Conservation (phyloP, 2,113 vertebrate genomes). For the Naja naja region DNA sequence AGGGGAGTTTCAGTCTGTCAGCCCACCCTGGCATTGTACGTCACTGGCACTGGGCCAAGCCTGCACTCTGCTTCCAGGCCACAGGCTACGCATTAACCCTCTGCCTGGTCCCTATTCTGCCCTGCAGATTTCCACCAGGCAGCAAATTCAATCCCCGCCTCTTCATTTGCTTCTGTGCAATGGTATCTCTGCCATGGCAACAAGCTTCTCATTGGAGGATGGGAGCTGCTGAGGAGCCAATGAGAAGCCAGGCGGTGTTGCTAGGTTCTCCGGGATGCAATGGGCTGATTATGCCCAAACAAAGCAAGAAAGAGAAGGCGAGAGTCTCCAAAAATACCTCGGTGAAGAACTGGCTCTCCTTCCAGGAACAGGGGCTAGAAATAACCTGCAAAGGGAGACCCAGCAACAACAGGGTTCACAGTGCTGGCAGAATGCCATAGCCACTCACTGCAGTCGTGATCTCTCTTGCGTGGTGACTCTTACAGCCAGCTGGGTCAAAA, state of each 20-base stretch:
- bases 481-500: slow-evolving; percentile 29
- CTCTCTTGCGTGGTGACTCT: slow-evolving; percentile 17
- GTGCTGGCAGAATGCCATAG: slow-evolving; percentile 17
- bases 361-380: slow-evolving; percentile 69
- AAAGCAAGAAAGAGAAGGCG: slow-evolving; percentile 70
- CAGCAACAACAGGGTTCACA: slow-evolving; percentile 28
- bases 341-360: slow-evolving; percentile 47
- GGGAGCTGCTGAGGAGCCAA: slow-evolving; percentile 74
- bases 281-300: slow-evolving; percentile 81
- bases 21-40: slow-evolving; percentile 19
- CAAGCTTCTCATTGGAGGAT: slow-evolving; percentile 82
- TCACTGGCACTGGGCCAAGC: slow-evolving; percentile 24
- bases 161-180: slow-evolving; percentile 63
- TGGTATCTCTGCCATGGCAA: slow-evolving; percentile 87
- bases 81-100: slow-evolving; percentile 29
- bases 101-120: slow-evolving; percentile 19
- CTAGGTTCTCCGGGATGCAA: slow-evolving; percentile 90
- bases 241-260: slow-evolving; percentile 86
- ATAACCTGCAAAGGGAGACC: slow-evolving; percentile 49
- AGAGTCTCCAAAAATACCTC: slow-evolving; percentile 57
- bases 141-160: slow-evolving; percentile 73
- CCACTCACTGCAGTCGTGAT: slow-evolving; percentile 10
- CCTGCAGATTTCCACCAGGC: slow-evolving; percentile 42
- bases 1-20: slow-evolving; percentile 32
- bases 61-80: slow-evolving; percentile 32